Evolutionary conservation across 1,140 invertebrate species (phyloP), one percentile per base, ranked within the genome.

Genomic region (Vollenhovia emeryi): DNA sequence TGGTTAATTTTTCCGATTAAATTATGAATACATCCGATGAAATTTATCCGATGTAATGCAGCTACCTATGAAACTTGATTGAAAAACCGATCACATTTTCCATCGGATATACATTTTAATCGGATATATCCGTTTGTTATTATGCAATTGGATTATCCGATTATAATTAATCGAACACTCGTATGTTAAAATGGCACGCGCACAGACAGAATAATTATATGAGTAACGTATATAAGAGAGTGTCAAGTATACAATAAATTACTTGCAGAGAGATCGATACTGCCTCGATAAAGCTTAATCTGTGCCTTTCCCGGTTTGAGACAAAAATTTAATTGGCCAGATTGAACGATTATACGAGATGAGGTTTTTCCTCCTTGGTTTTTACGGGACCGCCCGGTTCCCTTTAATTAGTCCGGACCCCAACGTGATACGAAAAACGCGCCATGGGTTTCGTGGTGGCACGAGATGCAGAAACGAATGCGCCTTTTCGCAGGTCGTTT

Each of bases 401-500:
- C n/a, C 60, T 45, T 30, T 62, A 60, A 66, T 66, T 15, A 43
- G 18, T 18, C 18, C 0, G 36, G 21, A 9, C 15, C 52, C 48
- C 8, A 8, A 2, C 4, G 6, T n/a, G 27, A 57, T 30, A 15
- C 50, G 64, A 21, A 71, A 80, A 57, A 52, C 30, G 66, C 45
- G 30, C 30, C n/a, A 21, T 11, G 33, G 33, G 18, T 6, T 21
- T 50, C 74, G n/a, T 15, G 36, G 18, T 5, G 45, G 2, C 30
- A 50, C 59, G 64, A 78, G 64, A 75, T 57, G 21, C 52, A 36
- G 84, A 71, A 86, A 75, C 69, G 80, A 84, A 85, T 76, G 85
- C 88, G 76, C 59, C 85, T 89, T 89, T 89, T 91, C 87, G 88
- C 86, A 79, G 83, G 60, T 87, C 43, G 89, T 76, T n/a, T 79